Evolutionary conservation across 2,797 vertebrate species (phyloP).

Genomic region (Takifugu rubripes): DNA sequence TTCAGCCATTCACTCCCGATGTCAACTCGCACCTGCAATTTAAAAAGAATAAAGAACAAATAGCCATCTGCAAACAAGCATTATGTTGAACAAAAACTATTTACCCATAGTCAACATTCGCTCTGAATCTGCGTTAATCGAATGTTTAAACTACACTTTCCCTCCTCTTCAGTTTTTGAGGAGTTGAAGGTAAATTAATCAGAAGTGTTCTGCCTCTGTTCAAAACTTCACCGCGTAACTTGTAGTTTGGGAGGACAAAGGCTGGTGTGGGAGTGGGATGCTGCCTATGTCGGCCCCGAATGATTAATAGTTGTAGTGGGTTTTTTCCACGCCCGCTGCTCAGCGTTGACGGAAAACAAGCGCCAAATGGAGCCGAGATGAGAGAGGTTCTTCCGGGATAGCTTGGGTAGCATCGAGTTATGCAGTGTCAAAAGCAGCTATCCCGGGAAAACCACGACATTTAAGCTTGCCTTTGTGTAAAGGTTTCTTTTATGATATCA

Average conservation of each 20-base stretch:
- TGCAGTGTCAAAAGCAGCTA: neutral
- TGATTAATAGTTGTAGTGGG: conserved; percentile 83
- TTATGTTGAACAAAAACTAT: neutral
- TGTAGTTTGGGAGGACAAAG: conserved; percentile 72
- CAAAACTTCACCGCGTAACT: conserved; percentile 65
- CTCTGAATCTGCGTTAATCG: conserved; percentile 25
- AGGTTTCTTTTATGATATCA: neutral
- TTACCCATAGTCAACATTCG: neutral
- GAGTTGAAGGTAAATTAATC: conserved; percentile 33
- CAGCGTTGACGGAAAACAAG: conserved; percentile 75
- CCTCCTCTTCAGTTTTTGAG: conserved; percentile 9
- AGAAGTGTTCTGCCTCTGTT: conserved; percentile 37
- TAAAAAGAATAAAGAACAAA: conserved; percentile 11
- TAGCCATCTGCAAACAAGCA: neutral
- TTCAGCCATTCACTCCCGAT: conserved; percentile 23
- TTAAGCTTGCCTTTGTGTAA: no score
- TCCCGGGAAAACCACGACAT: neutral
- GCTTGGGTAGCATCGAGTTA: conserved; percentile 16
- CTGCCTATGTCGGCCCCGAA: conserved; percentile 72
- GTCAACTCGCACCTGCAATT: conserved; percentile 37
- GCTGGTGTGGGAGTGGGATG: conserved; percentile 76
- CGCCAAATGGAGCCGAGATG: conserved; percentile 65
- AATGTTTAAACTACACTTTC: neutral
- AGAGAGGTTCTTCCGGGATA: conserved; percentile 50
- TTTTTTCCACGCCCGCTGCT: conserved; percentile 74